Conservation (phyloP, 1,140 invertebrate genomes). For the Armadillidium nasatum region DNA sequence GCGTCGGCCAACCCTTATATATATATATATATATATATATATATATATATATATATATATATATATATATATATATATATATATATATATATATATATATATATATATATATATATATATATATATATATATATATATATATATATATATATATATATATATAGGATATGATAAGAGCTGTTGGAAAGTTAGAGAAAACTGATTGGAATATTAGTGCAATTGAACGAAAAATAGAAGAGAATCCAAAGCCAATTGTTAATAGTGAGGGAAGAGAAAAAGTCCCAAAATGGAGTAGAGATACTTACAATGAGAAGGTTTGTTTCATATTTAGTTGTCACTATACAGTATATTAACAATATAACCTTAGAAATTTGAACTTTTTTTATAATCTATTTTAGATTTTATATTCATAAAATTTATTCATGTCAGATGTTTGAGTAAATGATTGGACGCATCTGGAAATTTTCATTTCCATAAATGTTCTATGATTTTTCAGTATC, state of each 20-base stretch:
- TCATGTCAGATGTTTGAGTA: no score
- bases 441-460: no score
- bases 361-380: no score
- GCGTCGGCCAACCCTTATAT: no score
- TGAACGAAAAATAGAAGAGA: constrained; percentile 83
- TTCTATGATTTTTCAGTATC: constrained; percentile 57
- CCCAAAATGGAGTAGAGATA: constrained; percentile 83
- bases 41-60: no score
- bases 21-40: no score
- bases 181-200: constrained; percentile 70
- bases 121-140: background rate
- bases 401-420: no score
- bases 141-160: background rate
- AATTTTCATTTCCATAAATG: no score
- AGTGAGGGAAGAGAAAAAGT: constrained; percentile 59
- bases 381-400: no score
- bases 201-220: constrained; percentile 91
- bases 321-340: background rate
- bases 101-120: constrained; percentile 17
- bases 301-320: constrained; percentile 55
- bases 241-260: constrained; percentile 59
- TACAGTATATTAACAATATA: background rate
- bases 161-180: constrained; percentile 73
- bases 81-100: constrained; percentile 22
- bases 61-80: constrained; percentile 17